Evolutionary conservation across 2,888 invertebrate genomes (phyloP).

Genomic region (Matsumyia berberina): DNA sequence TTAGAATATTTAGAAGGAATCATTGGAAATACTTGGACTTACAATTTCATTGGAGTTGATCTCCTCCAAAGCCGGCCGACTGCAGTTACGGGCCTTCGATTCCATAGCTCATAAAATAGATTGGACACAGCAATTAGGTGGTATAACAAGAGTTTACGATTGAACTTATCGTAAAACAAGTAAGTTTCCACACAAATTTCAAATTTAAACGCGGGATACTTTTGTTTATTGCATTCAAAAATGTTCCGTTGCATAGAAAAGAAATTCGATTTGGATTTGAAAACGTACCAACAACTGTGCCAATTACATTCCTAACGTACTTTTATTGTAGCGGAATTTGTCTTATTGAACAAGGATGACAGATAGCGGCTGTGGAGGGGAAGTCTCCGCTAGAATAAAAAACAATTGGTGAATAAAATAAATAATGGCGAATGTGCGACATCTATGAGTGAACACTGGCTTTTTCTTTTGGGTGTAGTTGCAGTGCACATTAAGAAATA

Average conservation of each 20-base stretch:
- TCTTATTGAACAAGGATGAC: too few species aligned
- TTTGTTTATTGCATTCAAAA: constrained; percentile 27
- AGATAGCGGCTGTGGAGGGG: too few species aligned
- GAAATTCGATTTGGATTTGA: constrained; percentile 70
- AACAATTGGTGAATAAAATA: constrained; percentile 26
- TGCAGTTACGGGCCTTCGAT: constrained; percentile 45
- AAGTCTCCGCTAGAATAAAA: too few species aligned
- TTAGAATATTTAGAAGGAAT: background rate
- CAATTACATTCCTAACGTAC: too few species aligned
- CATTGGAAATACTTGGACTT: constrained; percentile 14
- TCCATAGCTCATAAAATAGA: constrained; percentile 26
- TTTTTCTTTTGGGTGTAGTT: constrained; percentile 3
- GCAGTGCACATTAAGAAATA: too few species aligned
- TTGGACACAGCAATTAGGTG: background rate
- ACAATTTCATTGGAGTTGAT: constrained; percentile 67
- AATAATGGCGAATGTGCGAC: constrained; percentile 18
- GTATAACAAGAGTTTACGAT: background rate
- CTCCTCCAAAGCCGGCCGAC: constrained; percentile 66
- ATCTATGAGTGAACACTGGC: constrained; percentile 23
- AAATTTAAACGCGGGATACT: constrained; percentile 6
- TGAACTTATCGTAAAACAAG: too few species aligned
- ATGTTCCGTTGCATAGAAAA: constrained; percentile 72
- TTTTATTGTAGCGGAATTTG: too few species aligned
- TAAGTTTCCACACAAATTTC: background rate
- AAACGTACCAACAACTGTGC: constrained; percentile 60